phyloP scores from a whole-genome alignment of 1,140 invertebrate species.

The Diabrotica undecimpunctata region DNA sequence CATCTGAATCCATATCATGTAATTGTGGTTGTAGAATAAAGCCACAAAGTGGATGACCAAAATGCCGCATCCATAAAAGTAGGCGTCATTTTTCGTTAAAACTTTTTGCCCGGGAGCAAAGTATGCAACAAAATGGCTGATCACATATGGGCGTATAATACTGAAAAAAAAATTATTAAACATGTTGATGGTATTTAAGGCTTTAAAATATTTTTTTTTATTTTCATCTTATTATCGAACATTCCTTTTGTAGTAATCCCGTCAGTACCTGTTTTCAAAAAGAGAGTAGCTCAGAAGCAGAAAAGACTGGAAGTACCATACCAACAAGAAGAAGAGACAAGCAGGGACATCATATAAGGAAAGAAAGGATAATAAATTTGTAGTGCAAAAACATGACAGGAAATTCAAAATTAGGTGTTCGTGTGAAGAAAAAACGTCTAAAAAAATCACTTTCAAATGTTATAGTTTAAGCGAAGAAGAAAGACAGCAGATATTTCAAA shows the following conservation, averaged over 20 bases:
- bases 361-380: too few relatives aligned
- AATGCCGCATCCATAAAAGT: constrained; percentile 21
- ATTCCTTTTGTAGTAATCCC: neutral
- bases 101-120: constrained; percentile 47
- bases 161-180: constrained; percentile 26
- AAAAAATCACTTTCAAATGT: too few relatives aligned
- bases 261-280: neutral
- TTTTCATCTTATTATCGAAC: neutral
- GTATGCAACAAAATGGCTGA: constrained; percentile 28
- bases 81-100: constrained; percentile 23
- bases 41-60: constrained; percentile 22
- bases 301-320: too few relatives aligned
- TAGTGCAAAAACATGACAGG: too few relatives aligned
- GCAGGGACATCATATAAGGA: neutral
- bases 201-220: neutral
- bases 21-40: constrained; percentile 58
- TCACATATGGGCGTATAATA: constrained; percentile 26
- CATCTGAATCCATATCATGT: constrained; percentile 68
- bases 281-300: neutral
- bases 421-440: too few relatives aligned
- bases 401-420: too few relatives aligned
- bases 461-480: too few relatives aligned
- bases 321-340: too few relatives aligned
- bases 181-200: neutral
- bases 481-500: too few relatives aligned